Conservation (phyloP, 1,140 invertebrate genomes). For the Augochlora pura region DNA sequence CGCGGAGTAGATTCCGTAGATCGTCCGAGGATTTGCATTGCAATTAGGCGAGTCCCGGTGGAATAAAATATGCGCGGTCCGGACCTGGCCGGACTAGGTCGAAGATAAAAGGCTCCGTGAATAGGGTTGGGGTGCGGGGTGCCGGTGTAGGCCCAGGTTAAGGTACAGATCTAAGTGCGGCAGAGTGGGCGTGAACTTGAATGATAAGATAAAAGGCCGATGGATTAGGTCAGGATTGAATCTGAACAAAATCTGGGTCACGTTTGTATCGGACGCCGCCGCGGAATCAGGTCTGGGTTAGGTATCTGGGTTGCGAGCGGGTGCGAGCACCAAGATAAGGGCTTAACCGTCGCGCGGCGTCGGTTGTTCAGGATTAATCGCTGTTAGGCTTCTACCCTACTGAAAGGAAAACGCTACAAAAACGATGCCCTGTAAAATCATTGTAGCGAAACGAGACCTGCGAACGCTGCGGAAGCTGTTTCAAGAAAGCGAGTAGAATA, state of each 20-base stretch:
- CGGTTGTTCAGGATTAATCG: slow-evolving; percentile 18
- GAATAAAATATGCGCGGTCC: background rate
- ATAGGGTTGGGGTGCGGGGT: background rate
- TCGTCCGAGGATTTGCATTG: background rate
- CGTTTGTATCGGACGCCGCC: slow-evolving; percentile 26
- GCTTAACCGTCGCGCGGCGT: background rate
- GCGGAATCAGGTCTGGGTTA: slow-evolving; percentile 34
- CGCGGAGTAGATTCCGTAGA: no score
- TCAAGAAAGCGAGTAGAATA: background rate
- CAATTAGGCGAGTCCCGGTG: background rate
- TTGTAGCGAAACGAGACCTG: no score
- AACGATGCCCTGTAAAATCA: background rate
- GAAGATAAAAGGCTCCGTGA: background rate
- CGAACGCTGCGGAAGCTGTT: no score
- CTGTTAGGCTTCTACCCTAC: no score
- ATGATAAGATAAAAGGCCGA: slow-evolving; percentile 36
- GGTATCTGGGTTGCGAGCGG: slow-evolving; percentile 26
- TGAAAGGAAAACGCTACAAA: background rate
- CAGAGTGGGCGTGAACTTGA: slow-evolving; percentile 28
- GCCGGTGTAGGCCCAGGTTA: background rate
- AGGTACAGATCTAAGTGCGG: no score
- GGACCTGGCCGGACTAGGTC: background rate
- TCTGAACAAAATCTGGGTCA: slow-evolving; percentile 50
- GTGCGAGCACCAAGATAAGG: slow-evolving; percentile 14
- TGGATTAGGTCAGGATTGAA: slow-evolving; percentile 41